Evolutionary conservation across 2,888 invertebrate genomes (phyloP), one percentile per base, ranked within the genome.

Genomic region (Tridacna gigas): DNA sequence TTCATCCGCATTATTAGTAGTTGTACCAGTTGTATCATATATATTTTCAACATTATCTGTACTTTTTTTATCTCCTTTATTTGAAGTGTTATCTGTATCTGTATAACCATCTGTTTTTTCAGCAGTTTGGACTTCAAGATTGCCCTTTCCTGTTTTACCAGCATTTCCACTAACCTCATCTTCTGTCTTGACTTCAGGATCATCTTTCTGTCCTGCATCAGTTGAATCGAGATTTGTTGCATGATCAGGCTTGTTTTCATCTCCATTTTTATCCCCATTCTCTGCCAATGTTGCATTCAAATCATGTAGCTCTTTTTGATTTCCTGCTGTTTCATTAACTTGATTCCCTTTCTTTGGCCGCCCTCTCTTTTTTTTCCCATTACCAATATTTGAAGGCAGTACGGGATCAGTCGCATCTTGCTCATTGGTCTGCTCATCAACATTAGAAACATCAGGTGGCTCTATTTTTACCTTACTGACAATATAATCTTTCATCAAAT

Each of bases 341-440:
- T 26, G 20, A 47, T 75, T 47, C 15, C 74, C 60, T 26, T 83
- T 84, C 60, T 63, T 77, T 80, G 86, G 89, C 83, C 87, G 86
- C 78, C 88, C 84, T 84, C 77, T 83, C 76, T 86, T 83, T 84
- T 76, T 86, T 83, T 88, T 89, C 56, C 15, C 74, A 37, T 37
- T 37, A 37, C 37, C 37, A 37, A 37, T 4, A 7, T 37, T 37
- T 37, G 37, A 7, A 37, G 7, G 37, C 2, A 37, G 37, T 37
- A 37, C 3, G 7, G 37, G 37, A 37, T 37, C 37, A 56, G 56
- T 5, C 2, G 56, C 56, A 20, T 56, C 3, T 3, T 15, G 5
- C 15, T 71, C n/a, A 71, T 18, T 48, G 4, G 45, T 37, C 45
- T 37, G 26, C 56, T 56, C 5, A 22, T 78, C 75, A 25, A 77